Percentiles rank a stretch among this genome's conserved stretches.
These are phyloP conservation scores for Lonchura striata DNA, from an alignment of 2,113 vertebrate genomes.

Conservation along the genomic window DNA sequence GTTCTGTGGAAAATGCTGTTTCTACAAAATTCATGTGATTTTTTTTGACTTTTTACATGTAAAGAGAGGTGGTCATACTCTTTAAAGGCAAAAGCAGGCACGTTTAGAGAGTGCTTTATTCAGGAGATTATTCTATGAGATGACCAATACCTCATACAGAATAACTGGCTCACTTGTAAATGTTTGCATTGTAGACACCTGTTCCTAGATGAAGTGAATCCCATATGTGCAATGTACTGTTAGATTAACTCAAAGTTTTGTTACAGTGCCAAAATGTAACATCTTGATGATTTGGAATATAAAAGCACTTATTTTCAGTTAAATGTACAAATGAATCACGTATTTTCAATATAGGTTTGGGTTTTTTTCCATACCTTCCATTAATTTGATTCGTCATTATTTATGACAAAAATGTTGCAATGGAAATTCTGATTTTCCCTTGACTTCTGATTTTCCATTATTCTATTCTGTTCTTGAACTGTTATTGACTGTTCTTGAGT, in stretches of 20 bases:
- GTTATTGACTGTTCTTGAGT: too few relatives aligned
- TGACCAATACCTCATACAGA: not conserved
- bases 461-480: not conserved
- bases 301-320: not conserved
- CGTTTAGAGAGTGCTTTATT: not conserved
- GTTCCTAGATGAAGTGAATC: not conserved
- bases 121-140: not conserved
- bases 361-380: not conserved
- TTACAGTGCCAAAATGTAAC: not conserved
- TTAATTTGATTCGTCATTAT: not conserved
- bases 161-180: not conserved
- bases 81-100: not conserved
- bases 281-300: not conserved
- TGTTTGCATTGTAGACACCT: not conserved
- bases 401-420: not conserved
- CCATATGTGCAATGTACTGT: rapidly evolving
- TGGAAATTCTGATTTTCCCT: not conserved
- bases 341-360: not conserved
- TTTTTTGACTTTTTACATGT: not conserved
- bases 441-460: not conserved
- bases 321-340: not conserved
- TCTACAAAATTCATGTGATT: not conserved
- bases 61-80: not conserved
- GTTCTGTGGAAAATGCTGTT: not conserved
- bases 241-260: not conserved